Conservation (phyloP, 2,113 vertebrate species). For the Crocuta crocuta region DNA sequence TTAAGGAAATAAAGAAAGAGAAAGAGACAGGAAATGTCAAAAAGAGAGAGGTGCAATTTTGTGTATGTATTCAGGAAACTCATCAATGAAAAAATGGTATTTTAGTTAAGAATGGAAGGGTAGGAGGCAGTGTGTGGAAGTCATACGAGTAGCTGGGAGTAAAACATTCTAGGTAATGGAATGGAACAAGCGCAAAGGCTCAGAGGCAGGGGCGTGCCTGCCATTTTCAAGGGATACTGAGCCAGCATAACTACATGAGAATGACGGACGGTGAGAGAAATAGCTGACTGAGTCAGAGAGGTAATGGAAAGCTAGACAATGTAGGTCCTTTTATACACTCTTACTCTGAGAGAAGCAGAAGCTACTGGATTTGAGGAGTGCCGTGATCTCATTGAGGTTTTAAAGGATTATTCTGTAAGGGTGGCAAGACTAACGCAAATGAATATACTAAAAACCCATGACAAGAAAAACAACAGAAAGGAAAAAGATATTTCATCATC, state of each 20-base stretch:
- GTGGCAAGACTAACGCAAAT: background rate
- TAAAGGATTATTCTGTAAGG: background rate
- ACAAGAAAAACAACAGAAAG: background rate
- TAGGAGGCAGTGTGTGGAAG: background rate
- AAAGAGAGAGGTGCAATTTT: background rate
- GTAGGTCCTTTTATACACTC: background rate
- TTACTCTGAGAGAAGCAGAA: background rate
- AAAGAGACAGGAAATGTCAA: background rate
- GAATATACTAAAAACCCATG: background rate
- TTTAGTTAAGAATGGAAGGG: background rate
- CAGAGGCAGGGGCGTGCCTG: background rate
- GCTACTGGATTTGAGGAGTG: background rate
- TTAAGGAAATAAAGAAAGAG: constrained; percentile 27
- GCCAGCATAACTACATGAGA: background rate
- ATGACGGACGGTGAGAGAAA: constrained; percentile 26
- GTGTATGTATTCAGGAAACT: background rate
- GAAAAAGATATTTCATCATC: background rate
- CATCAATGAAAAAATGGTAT: background rate
- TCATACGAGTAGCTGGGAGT: background rate
- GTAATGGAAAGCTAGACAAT: background rate
- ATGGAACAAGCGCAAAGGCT: background rate
- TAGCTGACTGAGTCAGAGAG: background rate
- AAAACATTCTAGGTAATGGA: background rate
- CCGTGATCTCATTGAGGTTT: background rate
- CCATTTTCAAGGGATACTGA: background rate